Base-by-base conservation (phyloP, 1,140 invertebrate genomes). In the Apis cerana region DNA sequence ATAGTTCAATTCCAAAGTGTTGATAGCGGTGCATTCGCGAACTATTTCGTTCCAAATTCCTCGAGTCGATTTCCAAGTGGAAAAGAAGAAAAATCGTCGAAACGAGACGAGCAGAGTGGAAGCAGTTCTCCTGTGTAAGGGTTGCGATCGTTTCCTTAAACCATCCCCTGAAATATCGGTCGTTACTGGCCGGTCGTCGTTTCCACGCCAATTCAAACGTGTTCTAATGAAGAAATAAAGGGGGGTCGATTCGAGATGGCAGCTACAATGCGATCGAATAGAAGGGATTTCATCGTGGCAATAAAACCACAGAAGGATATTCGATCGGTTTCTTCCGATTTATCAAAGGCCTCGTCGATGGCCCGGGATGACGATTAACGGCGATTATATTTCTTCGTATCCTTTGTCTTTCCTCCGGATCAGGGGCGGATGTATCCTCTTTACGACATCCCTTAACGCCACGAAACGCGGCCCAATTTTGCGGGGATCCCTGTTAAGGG, bases 181-280 rank as follows among this genome's bases (percentile, higher is more conserved):
- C 21, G 71, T 81, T 75, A 61, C 71, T 33, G 13, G 54, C 43
- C 15, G 11, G 15, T 19, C 62, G 43, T 54, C 54, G 69, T 56
- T 23, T 7, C 23, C 10, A 10, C 21, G 12, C 2, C 13, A 33
- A 43, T 56, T 13, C 62, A 21, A 54, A 48, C 69, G 27, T 74
- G 27, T 74, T n/a, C 72, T 81, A 75, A 81, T 19, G 72, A 81
- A 81, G 71, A 59, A 50, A 81, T 81, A 81, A 81, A 75, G 75
- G 33, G 1, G 52, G 43, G 2, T 19, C 52, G 11, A 33, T 62
- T 21, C 21, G 62, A 21, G 13, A 11, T 10, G 23, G 1, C 70
- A 33, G 21, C 27, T 27, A 59, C 68, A 67, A 52, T 19, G 27
- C 79, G 72, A 75, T 75, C 71, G 1, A 75, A 75, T 75, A 75